Conservation (phyloP, 2,888 invertebrate species). For the Atrina japonica region DNA sequence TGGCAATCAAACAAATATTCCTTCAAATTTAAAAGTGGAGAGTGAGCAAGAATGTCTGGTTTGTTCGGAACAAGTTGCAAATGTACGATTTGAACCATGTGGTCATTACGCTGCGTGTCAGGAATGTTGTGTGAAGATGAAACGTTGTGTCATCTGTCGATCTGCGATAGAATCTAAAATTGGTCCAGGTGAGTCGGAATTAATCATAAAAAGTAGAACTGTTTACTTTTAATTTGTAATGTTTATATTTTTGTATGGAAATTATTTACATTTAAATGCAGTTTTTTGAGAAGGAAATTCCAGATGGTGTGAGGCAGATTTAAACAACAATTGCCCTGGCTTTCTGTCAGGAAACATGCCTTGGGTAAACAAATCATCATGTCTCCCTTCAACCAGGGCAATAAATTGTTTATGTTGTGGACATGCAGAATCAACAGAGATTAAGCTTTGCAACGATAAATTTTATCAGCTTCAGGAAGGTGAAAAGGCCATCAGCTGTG, state of each 20-base stretch:
- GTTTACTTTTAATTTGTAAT: not conserved
- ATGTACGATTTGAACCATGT: constrained; percentile 88
- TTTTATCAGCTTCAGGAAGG: no score
- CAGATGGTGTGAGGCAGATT: no score
- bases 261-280: not conserved
- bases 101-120: constrained; percentile 88
- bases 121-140: constrained; percentile 89
- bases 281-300: constrained; percentile 29
- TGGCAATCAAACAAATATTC: constrained; percentile 36
- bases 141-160: constrained; percentile 86
- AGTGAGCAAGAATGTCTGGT: constrained; percentile 83
- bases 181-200: constrained; percentile 75
- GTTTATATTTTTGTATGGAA: no score
- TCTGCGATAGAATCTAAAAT: constrained; percentile 82
- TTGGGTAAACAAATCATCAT: no score
- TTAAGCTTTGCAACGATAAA: no score
- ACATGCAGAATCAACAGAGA: no score
- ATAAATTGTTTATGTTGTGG: no score
- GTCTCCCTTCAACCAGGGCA: no score
- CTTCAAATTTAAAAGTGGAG: constrained; percentile 15
- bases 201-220: not conserved
- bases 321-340: no score
- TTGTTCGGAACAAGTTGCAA: constrained; percentile 86
- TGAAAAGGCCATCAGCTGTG: no score
- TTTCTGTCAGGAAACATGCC: no score